Evolutionary conservation across 2,888 invertebrate species (phyloP).

Genomic region (Ochlodes sylvanus): DNA sequence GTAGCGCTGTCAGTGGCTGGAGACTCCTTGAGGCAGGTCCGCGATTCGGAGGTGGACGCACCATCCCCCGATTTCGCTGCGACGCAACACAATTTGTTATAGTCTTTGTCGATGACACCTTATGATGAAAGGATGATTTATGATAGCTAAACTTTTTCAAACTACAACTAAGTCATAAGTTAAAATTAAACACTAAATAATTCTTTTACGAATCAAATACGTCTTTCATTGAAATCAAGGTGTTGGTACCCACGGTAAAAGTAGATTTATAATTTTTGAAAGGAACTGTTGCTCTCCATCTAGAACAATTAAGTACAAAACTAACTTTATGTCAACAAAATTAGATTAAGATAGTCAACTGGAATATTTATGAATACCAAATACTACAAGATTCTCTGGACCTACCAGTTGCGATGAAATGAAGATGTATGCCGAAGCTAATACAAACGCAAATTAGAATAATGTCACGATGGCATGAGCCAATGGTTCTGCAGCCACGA

Average conservation of each 20-base stretch:
- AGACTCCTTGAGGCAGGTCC: conserved; percentile 87
- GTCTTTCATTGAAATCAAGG: no score
- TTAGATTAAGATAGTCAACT: background rate
- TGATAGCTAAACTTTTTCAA: no score
- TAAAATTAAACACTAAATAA: no score
- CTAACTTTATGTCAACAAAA: background rate
- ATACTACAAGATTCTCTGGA: background rate
- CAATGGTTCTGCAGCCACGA: conserved; percentile 20
- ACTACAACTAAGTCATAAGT: no score
- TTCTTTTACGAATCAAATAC: no score
- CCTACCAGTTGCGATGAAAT: conserved; percentile 10
- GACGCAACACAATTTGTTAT: conserved; percentile 45
- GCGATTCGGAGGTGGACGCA: conserved; percentile 84
- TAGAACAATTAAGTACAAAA: background rate
- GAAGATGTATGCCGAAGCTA: conserved; percentile 20
- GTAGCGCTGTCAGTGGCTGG: conserved; percentile 86
- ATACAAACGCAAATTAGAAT: conserved; percentile 29
- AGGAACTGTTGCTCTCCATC: background rate
- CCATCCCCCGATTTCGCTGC: conserved; percentile 73
- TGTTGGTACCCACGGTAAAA: no score
- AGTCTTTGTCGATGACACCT: background rate
- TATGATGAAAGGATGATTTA: no score
- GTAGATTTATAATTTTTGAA: background rate
- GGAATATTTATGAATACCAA: background rate
- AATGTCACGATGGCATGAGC: conserved; percentile 22